Conservation (phyloP, 2,113 vertebrate species). For the Nesoenas mayeri region DNA sequence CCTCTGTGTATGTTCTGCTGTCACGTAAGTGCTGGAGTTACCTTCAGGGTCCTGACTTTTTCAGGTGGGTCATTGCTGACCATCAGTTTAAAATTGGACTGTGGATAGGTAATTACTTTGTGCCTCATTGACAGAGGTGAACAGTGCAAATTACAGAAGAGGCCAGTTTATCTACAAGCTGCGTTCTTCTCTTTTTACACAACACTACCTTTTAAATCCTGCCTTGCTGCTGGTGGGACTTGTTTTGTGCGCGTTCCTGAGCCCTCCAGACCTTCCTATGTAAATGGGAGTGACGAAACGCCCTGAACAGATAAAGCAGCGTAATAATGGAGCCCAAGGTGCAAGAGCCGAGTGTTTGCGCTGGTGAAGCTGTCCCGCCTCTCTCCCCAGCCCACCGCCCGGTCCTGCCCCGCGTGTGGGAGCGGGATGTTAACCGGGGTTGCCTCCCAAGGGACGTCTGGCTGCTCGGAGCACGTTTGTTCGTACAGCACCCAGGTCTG, state of each 20-base stretch:
- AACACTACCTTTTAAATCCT: neutral
- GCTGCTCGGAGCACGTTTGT: neutral
- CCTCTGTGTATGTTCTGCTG: neutral
- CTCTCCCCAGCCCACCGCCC: neutral
- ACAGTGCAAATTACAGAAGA: neutral
- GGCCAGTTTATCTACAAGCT: neutral
- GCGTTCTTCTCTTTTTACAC: neutral
- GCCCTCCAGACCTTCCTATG: neutral
- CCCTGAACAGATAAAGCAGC: neutral
- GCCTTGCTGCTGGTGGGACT: neutral
- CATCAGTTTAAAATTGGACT: neutral
- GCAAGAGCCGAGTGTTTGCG: neutral
- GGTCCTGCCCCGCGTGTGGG: rapidly evolving
- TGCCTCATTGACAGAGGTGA: neutral
- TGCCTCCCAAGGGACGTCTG: neutral
- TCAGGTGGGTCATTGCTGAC: neutral
- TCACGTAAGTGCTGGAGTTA: neutral
- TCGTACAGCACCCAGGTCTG: neutral
- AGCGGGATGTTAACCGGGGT: rapidly evolving
- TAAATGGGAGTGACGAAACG: neutral
- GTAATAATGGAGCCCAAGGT: rapidly evolving
- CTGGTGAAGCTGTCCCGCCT: neutral
- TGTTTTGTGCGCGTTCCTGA: neutral
- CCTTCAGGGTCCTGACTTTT: neutral
- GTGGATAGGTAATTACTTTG: neutral